These are phyloP conservation scores for Mesoclemmys tuberculata DNA, from an alignment of 2,113 vertebrate genomes.

Conservation along the genomic window DNA sequence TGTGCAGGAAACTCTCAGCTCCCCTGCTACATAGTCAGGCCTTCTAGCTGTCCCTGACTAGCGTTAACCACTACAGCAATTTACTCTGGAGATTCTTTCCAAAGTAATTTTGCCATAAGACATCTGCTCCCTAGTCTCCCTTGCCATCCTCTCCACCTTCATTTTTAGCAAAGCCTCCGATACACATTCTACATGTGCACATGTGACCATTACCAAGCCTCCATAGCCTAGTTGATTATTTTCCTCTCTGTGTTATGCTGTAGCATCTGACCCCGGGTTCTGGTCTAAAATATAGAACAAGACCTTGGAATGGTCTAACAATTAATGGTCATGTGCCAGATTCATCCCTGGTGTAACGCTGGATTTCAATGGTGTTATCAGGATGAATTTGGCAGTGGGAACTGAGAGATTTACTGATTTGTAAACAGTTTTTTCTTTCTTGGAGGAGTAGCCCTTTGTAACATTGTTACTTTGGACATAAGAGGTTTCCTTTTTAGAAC, in stretches of 20 bases:
- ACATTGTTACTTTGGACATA: slow-evolving; percentile 63
- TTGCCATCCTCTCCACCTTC: neutral
- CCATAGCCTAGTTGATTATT: neutral
- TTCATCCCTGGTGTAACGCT: neutral
- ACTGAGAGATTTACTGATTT: neutral
- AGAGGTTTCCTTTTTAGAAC: slow-evolving; percentile 60
- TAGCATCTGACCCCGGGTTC: neutral
- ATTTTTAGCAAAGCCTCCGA: neutral
- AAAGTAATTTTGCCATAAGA: neutral
- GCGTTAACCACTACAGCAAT: neutral
- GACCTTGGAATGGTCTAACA: neutral
- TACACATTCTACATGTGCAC: neutral
- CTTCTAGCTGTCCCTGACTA: neutral
- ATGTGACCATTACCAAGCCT: neutral
- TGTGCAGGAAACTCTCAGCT: neutral
- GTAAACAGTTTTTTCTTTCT: neutral
- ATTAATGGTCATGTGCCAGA: neutral
- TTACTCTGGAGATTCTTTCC: neutral
- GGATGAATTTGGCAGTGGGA: neutral
- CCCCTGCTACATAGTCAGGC: neutral
- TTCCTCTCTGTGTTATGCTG: neutral
- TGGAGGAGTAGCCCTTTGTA: slow-evolving; percentile 23
- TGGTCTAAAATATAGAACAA: neutral
- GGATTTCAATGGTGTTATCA: neutral
- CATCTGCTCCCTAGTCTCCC: neutral